A percentile compares a stretch with the other conserved stretches of the same genome.
These are phyloP conservation scores for Heterohyrax brucei DNA, from an alignment of 2,797 vertebrate genomes.

Conservation along the genomic window DNA sequence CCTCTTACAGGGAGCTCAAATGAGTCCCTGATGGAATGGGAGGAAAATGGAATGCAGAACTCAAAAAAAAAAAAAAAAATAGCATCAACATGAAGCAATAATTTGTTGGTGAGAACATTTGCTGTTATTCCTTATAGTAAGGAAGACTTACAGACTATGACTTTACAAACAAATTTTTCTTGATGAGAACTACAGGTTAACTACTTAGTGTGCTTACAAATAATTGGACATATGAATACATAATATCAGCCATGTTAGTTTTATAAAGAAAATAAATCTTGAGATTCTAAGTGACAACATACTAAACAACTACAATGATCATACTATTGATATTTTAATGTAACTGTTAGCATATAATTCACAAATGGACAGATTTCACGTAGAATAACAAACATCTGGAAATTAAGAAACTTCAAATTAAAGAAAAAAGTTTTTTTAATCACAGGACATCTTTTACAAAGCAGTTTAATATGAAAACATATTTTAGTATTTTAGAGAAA, in stretches of 20 bases:
- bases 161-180: neutral
- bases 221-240: neutral
- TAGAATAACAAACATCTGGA: neutral
- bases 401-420: neutral
- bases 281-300: neutral
- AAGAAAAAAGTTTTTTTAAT: neutral
- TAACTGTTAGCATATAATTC: neutral
- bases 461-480: neutral
- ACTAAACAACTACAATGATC: neutral
- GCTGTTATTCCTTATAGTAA: neutral
- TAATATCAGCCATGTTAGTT: neutral
- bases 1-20: too few species aligned
- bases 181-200: neutral
- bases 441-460: neutral
- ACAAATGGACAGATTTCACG: neutral
- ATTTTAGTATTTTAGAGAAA: neutral
- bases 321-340: neutral
- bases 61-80: neutral
- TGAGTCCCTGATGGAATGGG: too few species aligned
- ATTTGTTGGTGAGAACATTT: neutral
- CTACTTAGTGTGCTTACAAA: neutral
- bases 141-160: neutral
- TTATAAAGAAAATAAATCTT: neutral
- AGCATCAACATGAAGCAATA: neutral
- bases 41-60: too few species aligned